These are phyloP conservation scores for Drosophila phalerata DNA, from an alignment of 2,888 invertebrate species.

Conservation along the genomic window DNA sequence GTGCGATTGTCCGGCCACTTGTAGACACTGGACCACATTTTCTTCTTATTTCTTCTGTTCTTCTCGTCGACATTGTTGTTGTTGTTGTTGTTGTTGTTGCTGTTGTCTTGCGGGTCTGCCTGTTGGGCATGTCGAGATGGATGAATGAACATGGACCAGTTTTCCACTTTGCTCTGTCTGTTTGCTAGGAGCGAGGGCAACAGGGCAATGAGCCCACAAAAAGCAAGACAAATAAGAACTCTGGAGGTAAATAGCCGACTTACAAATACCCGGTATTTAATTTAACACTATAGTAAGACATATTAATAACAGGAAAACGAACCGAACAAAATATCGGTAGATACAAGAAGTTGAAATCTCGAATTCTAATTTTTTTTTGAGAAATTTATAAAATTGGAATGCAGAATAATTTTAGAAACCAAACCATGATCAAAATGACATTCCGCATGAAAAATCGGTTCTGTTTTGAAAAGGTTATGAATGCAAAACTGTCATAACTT, in stretches of 20 bases:
- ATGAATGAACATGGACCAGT: slow-evolving; percentile 76
- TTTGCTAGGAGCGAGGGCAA: not conserved
- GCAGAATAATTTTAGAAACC: too few species aligned
- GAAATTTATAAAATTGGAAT: too few species aligned
- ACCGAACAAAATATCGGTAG: too few species aligned
- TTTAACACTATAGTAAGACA: too few species aligned
- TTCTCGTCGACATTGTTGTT: not conserved
- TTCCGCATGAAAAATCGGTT: too few species aligned
- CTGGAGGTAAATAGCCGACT: not conserved
- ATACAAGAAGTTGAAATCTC: too few species aligned
- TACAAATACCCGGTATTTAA: not conserved
- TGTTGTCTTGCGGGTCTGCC: slow-evolving; percentile 18
- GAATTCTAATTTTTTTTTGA: too few species aligned
- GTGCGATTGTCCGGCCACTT: slow-evolving; percentile 59
- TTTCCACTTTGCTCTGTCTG: slow-evolving; percentile 48
- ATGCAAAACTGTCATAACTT: too few species aligned
- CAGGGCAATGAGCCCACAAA: slow-evolving; percentile 2
- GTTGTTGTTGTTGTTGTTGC: slow-evolving; percentile 20
- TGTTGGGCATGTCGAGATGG: slow-evolving; percentile 63
- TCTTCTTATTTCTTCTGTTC: not conserved
- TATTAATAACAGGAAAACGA: too few species aligned
- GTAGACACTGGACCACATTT: slow-evolving; percentile 38
- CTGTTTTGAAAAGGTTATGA: too few species aligned
- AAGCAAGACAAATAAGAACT: not conserved
- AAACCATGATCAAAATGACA: too few species aligned